Conservation (phyloP, 2,888 invertebrate species). For the Frankliniella fusca region DNA sequence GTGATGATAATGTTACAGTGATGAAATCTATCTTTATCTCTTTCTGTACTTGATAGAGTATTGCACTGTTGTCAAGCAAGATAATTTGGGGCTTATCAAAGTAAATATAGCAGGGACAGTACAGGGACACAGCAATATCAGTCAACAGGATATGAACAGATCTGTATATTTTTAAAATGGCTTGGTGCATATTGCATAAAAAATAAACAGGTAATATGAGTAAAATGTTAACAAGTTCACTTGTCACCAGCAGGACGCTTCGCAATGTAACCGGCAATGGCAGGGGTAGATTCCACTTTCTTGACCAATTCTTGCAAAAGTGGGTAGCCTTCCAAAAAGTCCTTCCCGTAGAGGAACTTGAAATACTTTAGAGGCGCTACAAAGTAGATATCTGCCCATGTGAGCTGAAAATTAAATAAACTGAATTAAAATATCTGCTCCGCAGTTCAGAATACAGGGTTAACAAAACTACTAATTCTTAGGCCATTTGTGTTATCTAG, state of each 20-base stretch:
- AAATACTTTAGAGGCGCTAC: background rate
- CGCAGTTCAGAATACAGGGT: too few species aligned
- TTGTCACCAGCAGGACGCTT: background rate
- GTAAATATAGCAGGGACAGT: too few species aligned
- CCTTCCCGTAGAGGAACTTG: background rate
- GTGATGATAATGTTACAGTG: too few species aligned
- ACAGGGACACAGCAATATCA: too few species aligned
- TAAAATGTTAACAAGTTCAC: background rate
- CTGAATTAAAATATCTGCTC: background rate
- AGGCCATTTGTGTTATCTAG: too few species aligned
- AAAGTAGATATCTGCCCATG: background rate
- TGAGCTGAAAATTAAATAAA: background rate
- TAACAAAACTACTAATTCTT: too few species aligned
- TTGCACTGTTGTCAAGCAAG: too few species aligned
- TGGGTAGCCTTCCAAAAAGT: background rate
- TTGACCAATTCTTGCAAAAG: background rate
- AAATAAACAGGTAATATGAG: too few species aligned
- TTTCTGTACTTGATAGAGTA: too few species aligned
- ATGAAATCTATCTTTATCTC: too few species aligned
- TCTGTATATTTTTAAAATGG: background rate
- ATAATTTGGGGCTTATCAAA: too few species aligned
- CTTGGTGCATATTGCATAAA: background rate
- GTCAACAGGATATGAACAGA: background rate
- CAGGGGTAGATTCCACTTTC: background rate
- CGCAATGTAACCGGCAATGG: background rate